phyloP scores from a whole-genome alignment of 2,113 vertebrate species.

The Motacilla alba region DNA sequence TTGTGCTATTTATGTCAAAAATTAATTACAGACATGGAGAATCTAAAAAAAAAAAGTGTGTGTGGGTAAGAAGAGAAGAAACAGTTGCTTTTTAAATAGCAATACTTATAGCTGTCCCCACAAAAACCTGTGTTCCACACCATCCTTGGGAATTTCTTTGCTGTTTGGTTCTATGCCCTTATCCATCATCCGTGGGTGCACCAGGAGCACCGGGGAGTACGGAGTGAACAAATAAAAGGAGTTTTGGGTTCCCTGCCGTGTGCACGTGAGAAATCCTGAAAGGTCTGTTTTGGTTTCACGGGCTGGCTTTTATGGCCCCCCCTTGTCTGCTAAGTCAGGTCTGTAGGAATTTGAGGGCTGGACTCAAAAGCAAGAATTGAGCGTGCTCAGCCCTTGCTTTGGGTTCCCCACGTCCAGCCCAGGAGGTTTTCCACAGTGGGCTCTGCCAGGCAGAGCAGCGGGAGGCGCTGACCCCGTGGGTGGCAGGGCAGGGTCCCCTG shows the following conservation, averaged over 20 bases:
- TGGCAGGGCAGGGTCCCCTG: accelerated
- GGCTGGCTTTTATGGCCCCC: conserved; percentile 56
- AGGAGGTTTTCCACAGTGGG: background rate
- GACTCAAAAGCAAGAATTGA: conserved; percentile 43
- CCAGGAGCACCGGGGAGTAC: background rate
- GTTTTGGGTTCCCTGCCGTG: conserved; percentile 19
- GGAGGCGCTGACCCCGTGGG: background rate
- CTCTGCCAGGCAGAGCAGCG: conserved; percentile 6
- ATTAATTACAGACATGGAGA: conserved; percentile 59
- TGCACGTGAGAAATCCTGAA: background rate
- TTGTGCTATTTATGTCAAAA: conserved; percentile 47
- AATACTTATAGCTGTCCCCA: background rate
- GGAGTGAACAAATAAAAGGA: background rate
- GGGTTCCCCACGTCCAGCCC: background rate
- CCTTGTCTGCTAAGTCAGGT: conserved; percentile 41
- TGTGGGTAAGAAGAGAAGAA: background rate
- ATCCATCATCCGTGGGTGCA: accelerated
- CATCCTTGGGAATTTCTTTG: background rate
- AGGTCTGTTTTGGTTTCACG: conserved; percentile 57
- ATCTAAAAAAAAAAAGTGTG: background rate
- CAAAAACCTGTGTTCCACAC: background rate
- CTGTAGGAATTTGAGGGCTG: conserved; percentile 64
- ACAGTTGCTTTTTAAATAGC: conserved; percentile 34
- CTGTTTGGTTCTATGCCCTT: background rate
- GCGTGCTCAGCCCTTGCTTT: background rate